Evolutionary conservation across 1,140 invertebrate species (phyloP), one percentile per base, ranked within the genome.

Genomic region (Oryzaephilus surinamensis): DNA sequence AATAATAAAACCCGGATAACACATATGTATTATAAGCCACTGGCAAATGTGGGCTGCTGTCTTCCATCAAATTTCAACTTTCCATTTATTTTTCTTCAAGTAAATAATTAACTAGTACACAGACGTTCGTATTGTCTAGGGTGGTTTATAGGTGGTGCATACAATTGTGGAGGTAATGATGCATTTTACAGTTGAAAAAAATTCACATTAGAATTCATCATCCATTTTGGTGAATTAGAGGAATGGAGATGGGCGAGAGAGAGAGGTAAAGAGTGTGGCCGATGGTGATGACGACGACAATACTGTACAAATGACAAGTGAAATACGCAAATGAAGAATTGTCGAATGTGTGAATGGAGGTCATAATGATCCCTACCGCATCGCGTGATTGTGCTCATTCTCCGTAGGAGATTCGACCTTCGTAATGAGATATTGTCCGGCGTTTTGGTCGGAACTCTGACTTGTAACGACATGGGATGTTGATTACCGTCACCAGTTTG

Each of bases 241-340:
- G 19, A 18, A n/a, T 6, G 13, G 6, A 10, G 6, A 8, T 14
- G 12, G 31, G 28, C 40, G 18, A 38, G n/a, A n/a, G n/a, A n/a
- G n/a, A n/a, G n/a, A n/a, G n/a, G n/a, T n/a, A n/a, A n/a, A 46
- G 47, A 38, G 18, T 19, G 15, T 21, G 47, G 34, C 40, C 40
- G 41, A 32, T 23, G 36, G 30, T 15, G 36, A n/a, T n/a, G n/a
- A n/a, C n/a, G n/a, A n/a, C 30, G 48, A 66, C 63, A 66, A 65
- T 66, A 61, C 58, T n/a, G 42, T 51, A 50, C 62, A 66, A 66
- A 66, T 66, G 64, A 65, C 64, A 66, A 65, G 62, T 66, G 62
- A 65, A 66, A 66, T 66, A 66, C 62, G 64, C 63, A 66, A 66
- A 66, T 66, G 64, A 66, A 66, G 64, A 66, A 66, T 64, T 66